Evolutionary conservation across 2,888 invertebrate species (phyloP).

Genomic region (Drosophila infuscata): DNA sequence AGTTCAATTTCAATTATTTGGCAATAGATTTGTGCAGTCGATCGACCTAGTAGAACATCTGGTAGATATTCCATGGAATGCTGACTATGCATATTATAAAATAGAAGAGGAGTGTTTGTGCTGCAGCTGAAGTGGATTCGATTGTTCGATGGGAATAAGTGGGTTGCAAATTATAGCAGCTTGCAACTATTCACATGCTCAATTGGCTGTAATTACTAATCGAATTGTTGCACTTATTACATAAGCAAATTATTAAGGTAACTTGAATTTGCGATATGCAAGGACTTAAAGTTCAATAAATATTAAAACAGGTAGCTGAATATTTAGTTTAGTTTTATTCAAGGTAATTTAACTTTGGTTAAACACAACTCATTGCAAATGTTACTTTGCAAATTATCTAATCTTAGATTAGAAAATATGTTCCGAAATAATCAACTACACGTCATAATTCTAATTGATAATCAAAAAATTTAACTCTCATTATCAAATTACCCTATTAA

Average conservation of each 20-base stretch:
- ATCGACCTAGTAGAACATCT: slow-evolving; percentile 42
- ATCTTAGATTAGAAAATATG: not conserved
- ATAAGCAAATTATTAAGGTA: not conserved
- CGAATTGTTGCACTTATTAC: slow-evolving; percentile 3
- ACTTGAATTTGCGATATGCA: not conserved
- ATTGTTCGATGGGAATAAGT: not conserved
- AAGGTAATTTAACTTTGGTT: not conserved
- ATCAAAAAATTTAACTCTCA: not conserved
- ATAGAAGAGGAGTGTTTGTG: not conserved
- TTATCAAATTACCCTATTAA: not conserved
- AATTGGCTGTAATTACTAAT: slow-evolving; percentile 31
- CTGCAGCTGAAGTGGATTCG: not conserved
- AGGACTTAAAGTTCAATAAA: not conserved
- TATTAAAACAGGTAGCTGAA: not conserved
- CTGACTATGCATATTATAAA: slow-evolving; percentile 21
- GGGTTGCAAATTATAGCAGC: slow-evolving; percentile 19
- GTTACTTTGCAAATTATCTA: not conserved
- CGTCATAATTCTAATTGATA: not conserved
- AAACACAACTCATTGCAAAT: not conserved
- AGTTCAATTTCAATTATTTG: slow-evolving; percentile 29
- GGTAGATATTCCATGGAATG: slow-evolving; percentile 36
- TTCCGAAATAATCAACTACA: not conserved
- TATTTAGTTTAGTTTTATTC: not conserved
- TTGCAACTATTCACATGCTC: slow-evolving; percentile 48
- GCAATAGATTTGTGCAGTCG: slow-evolving; percentile 16